Percentiles rank a stretch among this genome's conserved stretches.
These are phyloP conservation scores for Dryadula phaetusa DNA, from an alignment of 2,888 invertebrate genomes.

Conservation along the genomic window DNA sequence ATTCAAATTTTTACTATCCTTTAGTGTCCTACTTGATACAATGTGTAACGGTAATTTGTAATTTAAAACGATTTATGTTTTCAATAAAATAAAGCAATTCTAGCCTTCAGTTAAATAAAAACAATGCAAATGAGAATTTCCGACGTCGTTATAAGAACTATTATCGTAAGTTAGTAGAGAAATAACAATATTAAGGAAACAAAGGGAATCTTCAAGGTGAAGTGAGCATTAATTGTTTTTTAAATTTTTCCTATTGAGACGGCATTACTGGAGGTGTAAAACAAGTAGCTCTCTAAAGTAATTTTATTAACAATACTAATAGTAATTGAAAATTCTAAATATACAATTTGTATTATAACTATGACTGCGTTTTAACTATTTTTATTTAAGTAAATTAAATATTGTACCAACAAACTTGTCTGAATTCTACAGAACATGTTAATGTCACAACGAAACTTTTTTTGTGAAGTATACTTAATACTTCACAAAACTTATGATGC, in stretches of 20 bases:
- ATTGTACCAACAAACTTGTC: background rate
- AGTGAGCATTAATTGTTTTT: conserved; percentile 26
- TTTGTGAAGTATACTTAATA: background rate
- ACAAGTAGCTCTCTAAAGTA: background rate
- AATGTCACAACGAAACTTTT: too few relatives aligned
- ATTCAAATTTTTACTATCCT: background rate
- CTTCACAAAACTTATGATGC: conserved; percentile 7
- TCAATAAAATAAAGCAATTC: background rate
- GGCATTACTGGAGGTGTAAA: background rate
- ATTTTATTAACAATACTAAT: too few relatives aligned
- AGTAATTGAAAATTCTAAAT: background rate
- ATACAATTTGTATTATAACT: background rate
- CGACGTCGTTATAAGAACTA: background rate
- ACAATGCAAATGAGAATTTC: background rate
- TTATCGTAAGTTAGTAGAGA: background rate
- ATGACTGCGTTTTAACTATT: background rate
- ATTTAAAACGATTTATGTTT: conserved; percentile 11
- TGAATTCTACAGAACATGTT: background rate
- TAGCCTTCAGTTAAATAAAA: background rate
- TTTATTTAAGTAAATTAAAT: background rate
- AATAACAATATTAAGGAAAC: conserved; percentile 32
- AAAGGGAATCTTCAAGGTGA: conserved; percentile 32
- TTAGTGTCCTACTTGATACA: conserved; percentile 2
- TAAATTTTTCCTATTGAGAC: conserved; percentile 20
- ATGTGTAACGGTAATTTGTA: conserved; percentile 18